A percentile compares a stretch with the other conserved stretches of the same genome.
phyloP scores from a whole-genome alignment of 2,888 invertebrate species.

The Lepidochrysops patricia region DNA sequence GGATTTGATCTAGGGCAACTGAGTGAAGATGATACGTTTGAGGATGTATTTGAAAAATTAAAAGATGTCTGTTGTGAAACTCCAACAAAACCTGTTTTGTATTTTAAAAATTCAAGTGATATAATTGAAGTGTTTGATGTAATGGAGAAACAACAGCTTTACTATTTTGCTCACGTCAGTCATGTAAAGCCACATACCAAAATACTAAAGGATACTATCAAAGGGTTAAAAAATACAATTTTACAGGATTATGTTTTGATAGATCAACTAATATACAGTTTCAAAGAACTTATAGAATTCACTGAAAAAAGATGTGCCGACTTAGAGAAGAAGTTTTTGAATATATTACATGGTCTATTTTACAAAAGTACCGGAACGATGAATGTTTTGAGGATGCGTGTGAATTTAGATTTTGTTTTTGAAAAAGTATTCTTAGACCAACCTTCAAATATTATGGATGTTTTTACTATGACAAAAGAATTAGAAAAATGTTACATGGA shows the following conservation, averaged over 20 bases:
- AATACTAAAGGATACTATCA: conserved; percentile 59
- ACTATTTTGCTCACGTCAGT: conserved; percentile 76
- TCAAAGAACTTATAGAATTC: conserved; percentile 42
- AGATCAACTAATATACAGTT: conserved; percentile 38
- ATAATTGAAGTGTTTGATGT: conserved; percentile 73
- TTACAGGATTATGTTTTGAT: conserved; percentile 39
- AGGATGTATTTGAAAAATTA: conserved; percentile 60
- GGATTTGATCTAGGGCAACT: conserved; percentile 55
- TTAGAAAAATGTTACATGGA: conserved; percentile 74
- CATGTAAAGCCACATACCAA: conserved; percentile 70
- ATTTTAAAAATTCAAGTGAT: conserved; percentile 71
- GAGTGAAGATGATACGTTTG: conserved; percentile 53
- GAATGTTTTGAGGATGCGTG: conserved; percentile 71
- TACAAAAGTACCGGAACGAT: conserved; percentile 70
- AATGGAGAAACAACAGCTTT: conserved; percentile 77
- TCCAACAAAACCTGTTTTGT: conserved; percentile 66
- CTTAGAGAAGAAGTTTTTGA: conserved; percentile 68
- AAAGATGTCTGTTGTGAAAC: conserved; percentile 50
- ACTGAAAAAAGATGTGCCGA: conserved; percentile 66
- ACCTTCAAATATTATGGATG: conserved; percentile 67
- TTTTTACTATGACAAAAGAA: conserved; percentile 71
- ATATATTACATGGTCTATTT: conserved; percentile 72
- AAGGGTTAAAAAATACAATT: conserved; percentile 52
- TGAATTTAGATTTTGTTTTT: conserved; percentile 78
- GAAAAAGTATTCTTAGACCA: conserved; percentile 74